Base-by-base conservation (phyloP, 2,888 invertebrate species). In the Conistra vaccinii region DNA sequence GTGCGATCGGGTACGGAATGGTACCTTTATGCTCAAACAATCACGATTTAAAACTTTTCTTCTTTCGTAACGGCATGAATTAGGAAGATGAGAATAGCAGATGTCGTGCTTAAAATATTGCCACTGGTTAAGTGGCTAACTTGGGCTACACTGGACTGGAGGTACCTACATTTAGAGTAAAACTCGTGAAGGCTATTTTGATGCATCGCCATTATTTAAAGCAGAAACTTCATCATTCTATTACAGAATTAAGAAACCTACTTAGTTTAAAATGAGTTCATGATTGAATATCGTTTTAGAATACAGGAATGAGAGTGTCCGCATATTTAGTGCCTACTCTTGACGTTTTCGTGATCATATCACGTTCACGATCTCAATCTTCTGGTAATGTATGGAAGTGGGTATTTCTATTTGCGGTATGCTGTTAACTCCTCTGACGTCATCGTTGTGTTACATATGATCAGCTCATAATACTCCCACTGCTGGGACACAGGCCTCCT, bases 261-360 rank as follows among this genome's bases (percentile, higher is more conserved):
- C 17, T 35, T 39, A 1, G 6, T 42, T 39, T 51, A 26, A 39
- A 51, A n/a, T 3, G 20, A 23, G 23, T 32, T 10, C 39, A 42
- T 75, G 45, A 55, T 57, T 62, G 32, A 57, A 62, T 62, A 51
- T 32, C 17, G 7, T 23, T 14, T 4, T 51, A 20, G 82, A 77
- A 81, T 77, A 76, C 55, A 7, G 32, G 3, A 51, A 62, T 60
- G 51, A 69, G 57, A 32, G 39, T 35, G 39, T 39, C 32, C 26
- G 76, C 39, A 77, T 81, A 81, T 42, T 76, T 51, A 76, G 20
- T 76, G 48, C 55, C 82, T 76, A 57, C 82, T 81, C 82, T 42
- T 77, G 76, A 51, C 20, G 23, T 76, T 76, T 82, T 82, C 39
- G 26, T 51, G 53, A 82, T 76, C 76, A 23, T 62, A 57, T 51